phyloP scores from a whole-genome alignment of 92 coral and sea anemone species.

The Phenganax subtilis region DNA sequence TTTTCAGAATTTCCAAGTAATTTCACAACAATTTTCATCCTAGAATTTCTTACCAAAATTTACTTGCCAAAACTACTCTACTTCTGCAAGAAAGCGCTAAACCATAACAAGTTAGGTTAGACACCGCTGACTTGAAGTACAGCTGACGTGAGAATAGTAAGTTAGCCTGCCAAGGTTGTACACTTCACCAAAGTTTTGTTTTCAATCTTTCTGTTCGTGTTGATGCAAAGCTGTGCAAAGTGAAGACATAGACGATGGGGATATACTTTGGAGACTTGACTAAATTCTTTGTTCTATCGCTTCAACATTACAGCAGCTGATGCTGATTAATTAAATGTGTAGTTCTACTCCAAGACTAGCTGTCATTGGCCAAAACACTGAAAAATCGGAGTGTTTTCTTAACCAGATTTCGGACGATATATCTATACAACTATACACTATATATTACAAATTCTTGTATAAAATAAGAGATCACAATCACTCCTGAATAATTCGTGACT shows the following conservation, averaged over 20 bases:
- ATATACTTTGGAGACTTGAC: no score
- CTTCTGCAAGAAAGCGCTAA: conserved; percentile 4
- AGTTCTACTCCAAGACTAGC: conserved; percentile 11
- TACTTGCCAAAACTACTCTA: not conserved
- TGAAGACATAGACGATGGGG: no score
- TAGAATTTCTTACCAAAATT: not conserved
- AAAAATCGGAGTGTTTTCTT: not conserved
- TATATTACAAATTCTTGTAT: conserved; percentile 26
- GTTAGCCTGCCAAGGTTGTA: no score
- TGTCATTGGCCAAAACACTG: not conserved
- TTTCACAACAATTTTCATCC: conserved; percentile 66
- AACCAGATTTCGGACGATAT: not conserved
- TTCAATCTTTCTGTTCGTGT: no score
- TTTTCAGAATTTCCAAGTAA: conserved; percentile 67
- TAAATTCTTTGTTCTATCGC: no score
- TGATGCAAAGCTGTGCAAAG: no score
- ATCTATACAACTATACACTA: conserved; percentile 24
- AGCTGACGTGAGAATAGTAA: not conserved
- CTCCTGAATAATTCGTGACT: not conserved
- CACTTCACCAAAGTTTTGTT: no score
- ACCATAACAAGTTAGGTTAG: not conserved
- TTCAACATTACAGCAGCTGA: not conserved
- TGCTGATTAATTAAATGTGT: not conserved
- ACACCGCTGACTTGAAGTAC: not conserved
- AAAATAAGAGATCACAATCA: conserved; percentile 12